These are phyloP conservation scores for Trialeurodes vaporariorum DNA, from an alignment of 1,140 invertebrate genomes.

Conservation along the genomic window DNA sequence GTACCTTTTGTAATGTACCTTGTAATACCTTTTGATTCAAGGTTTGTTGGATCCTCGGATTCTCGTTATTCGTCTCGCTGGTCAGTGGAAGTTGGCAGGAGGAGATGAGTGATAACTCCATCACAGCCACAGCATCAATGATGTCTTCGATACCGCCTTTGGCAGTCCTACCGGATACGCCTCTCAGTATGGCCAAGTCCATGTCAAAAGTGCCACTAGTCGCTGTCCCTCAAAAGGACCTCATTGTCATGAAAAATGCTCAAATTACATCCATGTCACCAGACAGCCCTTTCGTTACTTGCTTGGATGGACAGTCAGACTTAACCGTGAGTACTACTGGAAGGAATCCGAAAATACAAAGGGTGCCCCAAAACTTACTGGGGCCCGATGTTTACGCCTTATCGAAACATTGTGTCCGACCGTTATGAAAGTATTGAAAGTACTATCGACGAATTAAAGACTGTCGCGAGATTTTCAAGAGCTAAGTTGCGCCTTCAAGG, in stretches of 20 bases:
- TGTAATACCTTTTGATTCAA: no score
- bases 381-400: no score
- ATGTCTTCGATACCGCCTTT: conserved; percentile 13
- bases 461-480: no score
- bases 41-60: background rate
- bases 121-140: no score
- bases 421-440: no score
- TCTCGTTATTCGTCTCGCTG: background rate
- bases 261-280: conserved; percentile 21
- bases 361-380: no score
- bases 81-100: background rate
- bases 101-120: no score
- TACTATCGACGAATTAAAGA: no score
- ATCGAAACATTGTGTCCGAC: no score
- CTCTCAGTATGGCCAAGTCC: conserved; percentile 17
- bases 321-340: background rate
- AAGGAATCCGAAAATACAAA: no score
- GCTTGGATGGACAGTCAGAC: background rate
- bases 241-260: conserved; percentile 17
- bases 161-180: conserved; percentile 20
- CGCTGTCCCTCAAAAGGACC: conserved; percentile 16
- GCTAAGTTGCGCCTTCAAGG: no score
- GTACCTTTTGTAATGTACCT: no score
- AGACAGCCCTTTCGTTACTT: conserved; percentile 21
- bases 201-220: conserved; percentile 19